Evolutionary conservation across 2,888 invertebrate genomes (phyloP).

Genomic region (Linnaemya tessellans): DNA sequence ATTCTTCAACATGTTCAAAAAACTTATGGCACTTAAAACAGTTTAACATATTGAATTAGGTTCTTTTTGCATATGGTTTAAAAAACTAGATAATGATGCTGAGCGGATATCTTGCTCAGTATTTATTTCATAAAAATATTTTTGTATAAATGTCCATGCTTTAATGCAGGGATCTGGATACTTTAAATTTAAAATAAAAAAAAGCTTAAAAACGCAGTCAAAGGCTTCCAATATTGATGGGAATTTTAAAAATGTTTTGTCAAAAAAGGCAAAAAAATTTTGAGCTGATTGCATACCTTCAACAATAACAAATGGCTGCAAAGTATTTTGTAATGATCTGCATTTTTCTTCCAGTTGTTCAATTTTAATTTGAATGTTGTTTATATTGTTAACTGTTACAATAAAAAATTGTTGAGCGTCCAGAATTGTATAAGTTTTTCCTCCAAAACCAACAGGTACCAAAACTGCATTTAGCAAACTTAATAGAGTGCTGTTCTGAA

Average conservation of each 20-base stretch:
- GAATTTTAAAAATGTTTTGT: slow-evolving; percentile 40
- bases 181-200: slow-evolving; percentile 24
- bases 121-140: too few species aligned
- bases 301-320: slow-evolving; percentile 41
- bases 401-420: slow-evolving; percentile 46
- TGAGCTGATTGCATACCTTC: slow-evolving; percentile 42
- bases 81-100: slow-evolving; percentile 24
- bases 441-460: slow-evolving; percentile 38
- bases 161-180: slow-evolving; percentile 27
- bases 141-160: slow-evolving; percentile 25
- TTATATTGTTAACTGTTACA: slow-evolving; percentile 1
- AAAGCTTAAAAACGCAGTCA: slow-evolving; percentile 22
- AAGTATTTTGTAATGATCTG: slow-evolving; percentile 33
- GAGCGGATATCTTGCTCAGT: slow-evolving; percentile 18
- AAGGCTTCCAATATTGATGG: slow-evolving; percentile 20
- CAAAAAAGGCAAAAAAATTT: slow-evolving; percentile 31
- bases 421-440: slow-evolving; percentile 41
- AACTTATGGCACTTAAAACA: not conserved
- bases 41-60: slow-evolving; percentile 14
- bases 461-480: slow-evolving; percentile 48
- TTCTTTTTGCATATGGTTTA: slow-evolving; percentile 18
- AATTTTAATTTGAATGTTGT: slow-evolving; percentile 22
- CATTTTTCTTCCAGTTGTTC: slow-evolving; percentile 36
- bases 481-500: slow-evolving; percentile 36
- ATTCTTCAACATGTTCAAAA: slow-evolving; percentile 6